These are phyloP conservation scores for Eudemis profundana DNA, from an alignment of 2,888 invertebrate species.

Conservation along the genomic window DNA sequence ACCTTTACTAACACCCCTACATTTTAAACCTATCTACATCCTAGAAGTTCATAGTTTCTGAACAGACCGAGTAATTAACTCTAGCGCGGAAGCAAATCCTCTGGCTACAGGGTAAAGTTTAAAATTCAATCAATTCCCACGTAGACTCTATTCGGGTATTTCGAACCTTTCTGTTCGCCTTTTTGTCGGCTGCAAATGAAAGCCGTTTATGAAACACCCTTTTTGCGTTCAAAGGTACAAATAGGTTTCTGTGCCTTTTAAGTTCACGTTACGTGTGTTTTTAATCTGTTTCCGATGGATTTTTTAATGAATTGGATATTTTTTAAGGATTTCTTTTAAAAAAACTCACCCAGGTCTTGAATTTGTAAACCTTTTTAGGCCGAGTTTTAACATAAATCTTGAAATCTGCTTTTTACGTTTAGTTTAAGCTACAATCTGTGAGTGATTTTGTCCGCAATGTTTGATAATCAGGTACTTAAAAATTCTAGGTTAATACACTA, in stretches of 20 bases:
- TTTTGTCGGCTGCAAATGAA: constrained; percentile 44
- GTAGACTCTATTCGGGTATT: constrained; percentile 59
- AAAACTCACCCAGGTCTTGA: too few relatives aligned
- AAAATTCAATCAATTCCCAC: constrained; percentile 72
- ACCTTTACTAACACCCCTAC: neutral
- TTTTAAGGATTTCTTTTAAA: too few relatives aligned
- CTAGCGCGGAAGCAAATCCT: constrained; percentile 45
- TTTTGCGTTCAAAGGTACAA: constrained; percentile 38
- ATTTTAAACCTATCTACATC: neutral
- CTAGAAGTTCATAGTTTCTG: constrained; percentile 23
- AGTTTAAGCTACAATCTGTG: too few relatives aligned
- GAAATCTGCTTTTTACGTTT: too few relatives aligned
- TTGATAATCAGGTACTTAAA: too few relatives aligned
- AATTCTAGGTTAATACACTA: too few relatives aligned
- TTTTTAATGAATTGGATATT: neutral
- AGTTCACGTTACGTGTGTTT: constrained; percentile 21
- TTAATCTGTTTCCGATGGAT: constrained; percentile 1
- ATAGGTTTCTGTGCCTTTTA: constrained; percentile 23
- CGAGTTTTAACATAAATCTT: too few relatives aligned
- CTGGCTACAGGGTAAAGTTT: constrained; percentile 59
- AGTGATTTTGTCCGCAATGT: too few relatives aligned
- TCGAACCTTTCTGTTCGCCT: constrained; percentile 51
- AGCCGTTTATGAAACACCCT: constrained; percentile 39
- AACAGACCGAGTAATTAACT: constrained; percentile 39
- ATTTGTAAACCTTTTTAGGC: too few relatives aligned